A percentile compares a stretch with the other conserved stretches of the same genome.
Evolutionary conservation across 2,888 invertebrate species (phyloP).

Genomic region (Epistrophe eligans): DNA sequence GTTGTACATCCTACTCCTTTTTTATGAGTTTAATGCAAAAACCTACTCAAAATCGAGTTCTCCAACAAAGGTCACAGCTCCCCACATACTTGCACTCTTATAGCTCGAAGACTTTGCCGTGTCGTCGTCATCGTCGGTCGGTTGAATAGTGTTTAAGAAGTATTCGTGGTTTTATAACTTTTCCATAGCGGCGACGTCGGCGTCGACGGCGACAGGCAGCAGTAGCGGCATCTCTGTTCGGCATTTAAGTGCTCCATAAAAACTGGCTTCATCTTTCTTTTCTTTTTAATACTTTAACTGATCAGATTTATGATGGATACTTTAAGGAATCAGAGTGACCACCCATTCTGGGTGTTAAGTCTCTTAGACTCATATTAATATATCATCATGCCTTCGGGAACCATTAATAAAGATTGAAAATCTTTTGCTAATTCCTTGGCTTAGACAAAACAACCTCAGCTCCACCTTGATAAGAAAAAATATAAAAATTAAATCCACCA

Average conservation of each 20-base stretch:
- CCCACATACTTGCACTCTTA: conserved; percentile 30
- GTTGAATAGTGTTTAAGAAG: conserved; percentile 1
- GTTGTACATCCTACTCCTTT: neutral
- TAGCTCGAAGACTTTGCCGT: neutral
- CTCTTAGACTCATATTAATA: conserved; percentile 24
- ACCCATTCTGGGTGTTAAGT: conserved; percentile 25
- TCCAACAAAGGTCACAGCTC: conserved; percentile 51
- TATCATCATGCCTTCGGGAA: conserved; percentile 29
- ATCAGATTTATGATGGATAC: conserved; percentile 27
- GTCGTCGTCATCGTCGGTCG: neutral
- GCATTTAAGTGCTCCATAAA: conserved; percentile 22
- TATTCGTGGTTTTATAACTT: conserved; percentile 17
- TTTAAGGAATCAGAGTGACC: conserved; percentile 28
- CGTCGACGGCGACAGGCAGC: neutral
- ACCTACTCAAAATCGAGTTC: conserved; percentile 48
- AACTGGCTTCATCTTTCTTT: conserved; percentile 1
- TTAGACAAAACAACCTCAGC: conserved; percentile 14
- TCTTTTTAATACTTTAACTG: neutral
- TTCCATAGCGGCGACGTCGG: neutral
- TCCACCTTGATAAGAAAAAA: conserved; percentile 29
- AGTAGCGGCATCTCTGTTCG: conserved; percentile 1
- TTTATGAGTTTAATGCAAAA: conserved; percentile 49
- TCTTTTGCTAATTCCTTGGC: conserved; percentile 26
- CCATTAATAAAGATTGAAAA: conserved; percentile 39
- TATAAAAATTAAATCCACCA: conserved; percentile 17